Percentiles rank a stretch among this genome's conserved stretches.
phyloP scores from a whole-genome alignment of 2,888 invertebrate genomes.

The Drosophila vallismaia region DNA sequence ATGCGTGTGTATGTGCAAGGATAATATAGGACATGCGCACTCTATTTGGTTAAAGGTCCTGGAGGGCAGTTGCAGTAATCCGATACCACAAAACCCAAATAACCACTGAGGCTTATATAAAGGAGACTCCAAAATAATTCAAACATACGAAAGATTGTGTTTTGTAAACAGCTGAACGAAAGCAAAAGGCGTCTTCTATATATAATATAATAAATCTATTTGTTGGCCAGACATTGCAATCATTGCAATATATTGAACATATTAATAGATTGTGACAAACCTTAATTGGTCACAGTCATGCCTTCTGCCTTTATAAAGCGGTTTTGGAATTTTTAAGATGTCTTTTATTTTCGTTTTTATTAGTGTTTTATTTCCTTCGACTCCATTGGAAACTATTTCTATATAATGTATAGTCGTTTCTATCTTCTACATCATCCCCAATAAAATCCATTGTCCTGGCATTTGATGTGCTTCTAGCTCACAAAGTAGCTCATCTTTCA shows the following conservation, averaged over 20 bases:
- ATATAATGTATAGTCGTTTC: not conserved
- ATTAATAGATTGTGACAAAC: constrained; percentile 36
- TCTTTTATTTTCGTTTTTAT: not conserved
- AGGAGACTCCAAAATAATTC: constrained; percentile 2
- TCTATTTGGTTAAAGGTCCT: constrained; percentile 48
- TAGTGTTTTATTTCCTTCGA: not conserved
- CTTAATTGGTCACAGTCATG: constrained; percentile 30
- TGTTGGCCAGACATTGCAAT: constrained; percentile 19
- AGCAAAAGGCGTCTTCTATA: not conserved
- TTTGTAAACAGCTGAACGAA: constrained; percentile 8
- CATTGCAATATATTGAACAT: constrained; percentile 21
- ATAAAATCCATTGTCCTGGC: constrained; percentile 5
- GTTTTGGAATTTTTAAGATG: no score
- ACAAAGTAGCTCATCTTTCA: constrained; percentile 27
- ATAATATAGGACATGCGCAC: constrained; percentile 71
- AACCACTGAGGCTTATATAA: constrained; percentile 37
- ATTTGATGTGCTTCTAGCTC: constrained; percentile 1
- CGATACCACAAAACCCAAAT: constrained; percentile 12
- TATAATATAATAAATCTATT: not conserved
- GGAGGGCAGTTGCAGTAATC: constrained; percentile 55
- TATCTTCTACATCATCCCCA: not conserved
- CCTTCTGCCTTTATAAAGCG: not conserved
- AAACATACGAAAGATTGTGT: not conserved
- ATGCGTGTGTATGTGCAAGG: constrained; percentile 31
- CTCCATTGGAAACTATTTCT: not conserved